phyloP scores from a whole-genome alignment of 2,888 invertebrate species.

The Nematopogon swammerdamellus region DNA sequence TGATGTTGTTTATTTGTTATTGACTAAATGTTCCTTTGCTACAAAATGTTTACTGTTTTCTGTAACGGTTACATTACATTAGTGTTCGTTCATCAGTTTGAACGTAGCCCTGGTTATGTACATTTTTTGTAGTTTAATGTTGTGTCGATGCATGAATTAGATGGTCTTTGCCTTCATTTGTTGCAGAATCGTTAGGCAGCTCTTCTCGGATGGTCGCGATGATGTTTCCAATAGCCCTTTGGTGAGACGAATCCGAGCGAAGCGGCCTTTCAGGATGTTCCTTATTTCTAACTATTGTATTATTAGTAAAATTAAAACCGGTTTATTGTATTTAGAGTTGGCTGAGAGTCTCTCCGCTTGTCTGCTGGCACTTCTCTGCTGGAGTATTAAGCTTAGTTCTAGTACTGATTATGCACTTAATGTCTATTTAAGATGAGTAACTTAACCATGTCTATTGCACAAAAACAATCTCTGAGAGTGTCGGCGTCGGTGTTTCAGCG shows the following conservation, averaged over 20 bases:
- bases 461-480: conserved; percentile 49
- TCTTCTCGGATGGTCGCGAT: conserved; percentile 49
- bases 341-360: conserved; percentile 21
- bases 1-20: conserved; percentile 39
- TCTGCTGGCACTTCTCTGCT: too few species aligned
- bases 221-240: conserved; percentile 33
- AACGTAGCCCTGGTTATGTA: neutral
- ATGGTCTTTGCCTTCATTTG: neutral
- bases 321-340: conserved; percentile 17
- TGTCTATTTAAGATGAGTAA: conserved; percentile 17
- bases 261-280: conserved; percentile 38
- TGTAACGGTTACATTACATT: conserved; percentile 12
- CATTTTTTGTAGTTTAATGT: neutral
- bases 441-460: conserved; percentile 50
- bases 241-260: conserved; percentile 44
- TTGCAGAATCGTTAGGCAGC: conserved; percentile 18
- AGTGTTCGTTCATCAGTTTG: neutral
- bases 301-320: conserved; percentile 33
- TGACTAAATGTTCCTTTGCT: conserved; percentile 42
- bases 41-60: conserved; percentile 42
- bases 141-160: neutral
- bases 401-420: conserved; percentile 34
- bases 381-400: conserved; percentile 45
- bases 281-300: conserved; percentile 41
- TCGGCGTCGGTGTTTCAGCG: conserved; percentile 34